These are phyloP conservation scores for Seriola rivoliana DNA, from an alignment of 2,113 vertebrate genomes.

Conservation along the genomic window DNA sequence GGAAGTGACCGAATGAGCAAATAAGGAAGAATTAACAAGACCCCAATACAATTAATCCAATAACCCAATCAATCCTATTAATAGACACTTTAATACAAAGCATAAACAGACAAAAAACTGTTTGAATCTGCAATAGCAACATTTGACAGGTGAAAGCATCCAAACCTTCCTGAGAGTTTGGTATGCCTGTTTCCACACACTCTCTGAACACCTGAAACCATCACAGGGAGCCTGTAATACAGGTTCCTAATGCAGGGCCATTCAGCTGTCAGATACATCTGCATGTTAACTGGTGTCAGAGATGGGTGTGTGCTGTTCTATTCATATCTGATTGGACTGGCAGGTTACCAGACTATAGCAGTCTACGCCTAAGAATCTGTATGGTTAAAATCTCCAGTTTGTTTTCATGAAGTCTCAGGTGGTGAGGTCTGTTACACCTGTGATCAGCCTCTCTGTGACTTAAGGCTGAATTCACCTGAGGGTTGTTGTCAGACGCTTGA, in stretches of 20 bases:
- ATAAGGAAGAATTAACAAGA: not conserved
- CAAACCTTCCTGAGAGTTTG: not conserved
- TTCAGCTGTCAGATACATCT: not conserved
- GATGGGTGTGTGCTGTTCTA: not conserved
- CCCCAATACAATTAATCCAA: too few species aligned
- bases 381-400: not conserved
- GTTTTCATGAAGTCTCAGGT: not conserved
- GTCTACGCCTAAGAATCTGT: not conserved
- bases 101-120: not conserved
- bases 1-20: not conserved
- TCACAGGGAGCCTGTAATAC: not conserved
- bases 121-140: not conserved
- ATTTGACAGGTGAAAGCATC: not conserved
- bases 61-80: too few species aligned
- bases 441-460: not conserved
- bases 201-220: not conserved
- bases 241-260: not conserved
- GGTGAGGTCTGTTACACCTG: not conserved
- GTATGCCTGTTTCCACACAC: too few species aligned
- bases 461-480: too few species aligned
- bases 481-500: too few species aligned
- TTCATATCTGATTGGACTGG: not conserved
- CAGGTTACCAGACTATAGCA: not conserved
- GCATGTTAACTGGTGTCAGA: not conserved
- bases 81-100: not conserved